A percentile compares a stretch with the other conserved stretches of the same genome.
phyloP scores from a whole-genome alignment of 2,113 vertebrate species.

The Pimephales promelas region DNA sequence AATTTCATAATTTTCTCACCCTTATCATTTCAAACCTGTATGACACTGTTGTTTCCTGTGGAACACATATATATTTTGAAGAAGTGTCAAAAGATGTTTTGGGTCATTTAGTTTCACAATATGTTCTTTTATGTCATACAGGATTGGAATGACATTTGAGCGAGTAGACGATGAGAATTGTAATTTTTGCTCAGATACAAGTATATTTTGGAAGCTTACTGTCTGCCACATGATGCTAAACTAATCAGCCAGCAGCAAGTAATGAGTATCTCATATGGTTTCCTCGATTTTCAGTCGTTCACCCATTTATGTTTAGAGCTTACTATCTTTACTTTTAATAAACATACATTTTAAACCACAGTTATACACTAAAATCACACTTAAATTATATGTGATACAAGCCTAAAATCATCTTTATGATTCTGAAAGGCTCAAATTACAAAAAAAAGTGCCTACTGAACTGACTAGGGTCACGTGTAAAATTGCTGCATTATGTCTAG shows the following conservation, averaged over 20 bases:
- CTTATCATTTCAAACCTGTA: too few species aligned
- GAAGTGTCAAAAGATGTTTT: neutral
- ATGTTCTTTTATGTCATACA: neutral
- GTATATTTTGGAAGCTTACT: neutral
- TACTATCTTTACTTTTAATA: neutral
- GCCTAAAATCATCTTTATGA: neutral
- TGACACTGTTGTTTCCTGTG: neutral
- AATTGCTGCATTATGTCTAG: neutral
- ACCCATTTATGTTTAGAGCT: neutral
- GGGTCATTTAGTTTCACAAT: neutral
- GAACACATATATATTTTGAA: neutral
- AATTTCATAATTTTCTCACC: too few species aligned
- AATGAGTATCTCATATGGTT: neutral
- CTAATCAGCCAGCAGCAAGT: neutral
- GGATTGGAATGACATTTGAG: neutral
- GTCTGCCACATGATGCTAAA: constrained; percentile 8
- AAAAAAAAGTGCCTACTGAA: neutral
- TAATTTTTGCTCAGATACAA: neutral
- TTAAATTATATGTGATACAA: neutral
- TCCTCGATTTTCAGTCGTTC: neutral
- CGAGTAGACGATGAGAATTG: neutral
- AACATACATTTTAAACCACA: neutral
- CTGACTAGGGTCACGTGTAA: neutral
- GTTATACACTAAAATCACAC: neutral
- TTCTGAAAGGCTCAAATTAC: neutral